Evolutionary conservation across 2,888 invertebrate genomes (phyloP).

Genomic region (Spicauda simplicius): DNA sequence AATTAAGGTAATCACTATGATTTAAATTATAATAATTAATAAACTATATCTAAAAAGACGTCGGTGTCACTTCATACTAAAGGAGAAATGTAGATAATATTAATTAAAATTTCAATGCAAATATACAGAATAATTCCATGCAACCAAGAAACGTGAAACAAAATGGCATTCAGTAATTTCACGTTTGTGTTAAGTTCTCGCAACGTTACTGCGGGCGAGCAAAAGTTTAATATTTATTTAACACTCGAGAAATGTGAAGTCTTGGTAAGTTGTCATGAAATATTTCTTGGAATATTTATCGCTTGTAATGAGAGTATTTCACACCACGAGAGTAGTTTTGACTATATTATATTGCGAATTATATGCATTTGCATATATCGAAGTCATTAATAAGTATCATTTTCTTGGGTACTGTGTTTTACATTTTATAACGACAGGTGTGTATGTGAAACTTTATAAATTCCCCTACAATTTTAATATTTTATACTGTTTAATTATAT

Average conservation of each 20-base stretch:
- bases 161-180: background rate
- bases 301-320: constrained; percentile 9
- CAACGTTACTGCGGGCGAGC: background rate
- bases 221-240: constrained; percentile 16
- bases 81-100: too few species aligned
- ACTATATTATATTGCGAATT: constrained; percentile 4
- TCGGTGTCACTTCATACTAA: too few species aligned
- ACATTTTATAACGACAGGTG: too few species aligned
- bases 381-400: constrained; percentile 4
- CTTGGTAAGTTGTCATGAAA: constrained; percentile 3
- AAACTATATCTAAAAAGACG: too few species aligned
- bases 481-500: too few species aligned
- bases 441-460: too few species aligned
- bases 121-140: background rate
- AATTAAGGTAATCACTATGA: too few species aligned
- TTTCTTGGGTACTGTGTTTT: too few species aligned
- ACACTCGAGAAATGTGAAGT: constrained; percentile 16
- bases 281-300: constrained; percentile 25
- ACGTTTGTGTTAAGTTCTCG: constrained; percentile 12
- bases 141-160: constrained; percentile 1
- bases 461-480: too few species aligned
- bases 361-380: background rate
- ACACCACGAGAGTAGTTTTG: constrained; percentile 9
- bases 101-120: background rate
- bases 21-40: too few species aligned